Evolutionary conservation across 2,888 invertebrate species (phyloP).

Genomic region (Drosophila anomalata): DNA sequence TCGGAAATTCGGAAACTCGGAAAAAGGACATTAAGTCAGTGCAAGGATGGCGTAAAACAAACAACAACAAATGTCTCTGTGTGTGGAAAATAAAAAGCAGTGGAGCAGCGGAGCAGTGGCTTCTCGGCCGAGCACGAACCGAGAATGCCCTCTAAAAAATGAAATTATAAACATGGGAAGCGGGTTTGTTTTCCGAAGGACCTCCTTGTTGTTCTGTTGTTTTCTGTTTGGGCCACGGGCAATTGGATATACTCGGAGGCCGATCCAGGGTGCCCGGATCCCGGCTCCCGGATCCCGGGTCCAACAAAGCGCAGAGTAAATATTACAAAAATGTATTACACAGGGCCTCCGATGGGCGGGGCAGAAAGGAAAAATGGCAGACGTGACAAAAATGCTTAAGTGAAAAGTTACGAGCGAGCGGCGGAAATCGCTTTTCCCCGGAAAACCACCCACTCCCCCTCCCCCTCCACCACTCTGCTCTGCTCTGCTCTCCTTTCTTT

Average conservation of each 20-base stretch:
- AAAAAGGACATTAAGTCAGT: slow-evolving; percentile 42
- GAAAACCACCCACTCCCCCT: neutral
- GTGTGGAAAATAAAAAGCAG: slow-evolving; percentile 4
- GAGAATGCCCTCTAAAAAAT: slow-evolving; percentile 10
- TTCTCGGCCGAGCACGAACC: slow-evolving; percentile 6
- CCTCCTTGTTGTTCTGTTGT: neutral
- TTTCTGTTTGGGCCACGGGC: neutral
- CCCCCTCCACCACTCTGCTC: slow-evolving; percentile 8
- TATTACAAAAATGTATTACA: slow-evolving; percentile 75
- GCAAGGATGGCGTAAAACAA: slow-evolving; percentile 33
- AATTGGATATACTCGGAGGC: slow-evolving; percentile 10
- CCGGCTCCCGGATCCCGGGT: slow-evolving; percentile 51
- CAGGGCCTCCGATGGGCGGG: slow-evolving; percentile 20
- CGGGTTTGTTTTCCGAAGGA: neutral
- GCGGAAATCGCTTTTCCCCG: slow-evolving; percentile 67
- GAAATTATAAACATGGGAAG: neutral
- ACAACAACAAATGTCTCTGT: slow-evolving; percentile 20
- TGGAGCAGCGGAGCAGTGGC: neutral
- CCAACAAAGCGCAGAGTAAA: slow-evolving; percentile 72
- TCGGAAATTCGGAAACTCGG: neutral
- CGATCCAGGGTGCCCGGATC: slow-evolving; percentile 54
- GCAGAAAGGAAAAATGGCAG: slow-evolving; percentile 59
- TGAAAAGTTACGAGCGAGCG: slow-evolving; percentile 73
- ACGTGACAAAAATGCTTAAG: slow-evolving; percentile 78
- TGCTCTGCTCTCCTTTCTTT: slow-evolving; percentile 12